A percentile compares a stretch with the other conserved stretches of the same genome.
phyloP scores from a whole-genome alignment of 2,113 vertebrate species.

The Tautogolabrus adspersus region DNA sequence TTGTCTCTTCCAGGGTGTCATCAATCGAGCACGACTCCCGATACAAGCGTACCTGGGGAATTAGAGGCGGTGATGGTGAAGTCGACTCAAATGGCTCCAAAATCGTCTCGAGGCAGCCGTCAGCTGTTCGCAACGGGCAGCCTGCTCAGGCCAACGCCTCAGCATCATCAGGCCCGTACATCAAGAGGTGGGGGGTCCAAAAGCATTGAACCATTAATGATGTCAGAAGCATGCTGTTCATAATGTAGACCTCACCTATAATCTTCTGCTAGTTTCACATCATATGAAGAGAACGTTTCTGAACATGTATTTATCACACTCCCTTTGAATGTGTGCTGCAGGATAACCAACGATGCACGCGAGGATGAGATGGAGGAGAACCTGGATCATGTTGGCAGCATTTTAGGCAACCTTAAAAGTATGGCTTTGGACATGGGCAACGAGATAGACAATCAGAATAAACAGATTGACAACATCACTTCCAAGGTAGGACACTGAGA shows the following conservation, averaged over 20 bases:
- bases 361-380: conserved; percentile 99
- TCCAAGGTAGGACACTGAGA: conserved; percentile 84
- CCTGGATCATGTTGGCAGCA: conserved; percentile 89
- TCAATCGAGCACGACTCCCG: conserved; percentile 89
- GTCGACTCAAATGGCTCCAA: conserved; percentile 25
- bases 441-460: conserved; percentile 95
- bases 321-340: conserved; percentile 51
- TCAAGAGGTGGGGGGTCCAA: conserved; percentile 83
- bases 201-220: not conserved
- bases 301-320: no score
- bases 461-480: conserved; percentile 89
- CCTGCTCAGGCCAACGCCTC: conserved; percentile 60
- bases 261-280: no score
- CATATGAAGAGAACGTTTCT: no score
- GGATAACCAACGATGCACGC: conserved; percentile 94
- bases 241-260: no score
- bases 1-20: conserved; percentile 80
- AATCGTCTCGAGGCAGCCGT: conserved; percentile 89
- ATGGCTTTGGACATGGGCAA: conserved; percentile 96
- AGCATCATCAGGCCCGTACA: conserved; percentile 83
- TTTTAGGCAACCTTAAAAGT: conserved; percentile 92
- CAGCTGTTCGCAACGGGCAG: conserved; percentile 79
- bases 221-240: not conserved
- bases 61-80: conserved; percentile 71
- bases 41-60: conserved; percentile 92